phyloP scores from a whole-genome alignment of 2,888 invertebrate genomes.

The Sinhomidia bicolor region DNA sequence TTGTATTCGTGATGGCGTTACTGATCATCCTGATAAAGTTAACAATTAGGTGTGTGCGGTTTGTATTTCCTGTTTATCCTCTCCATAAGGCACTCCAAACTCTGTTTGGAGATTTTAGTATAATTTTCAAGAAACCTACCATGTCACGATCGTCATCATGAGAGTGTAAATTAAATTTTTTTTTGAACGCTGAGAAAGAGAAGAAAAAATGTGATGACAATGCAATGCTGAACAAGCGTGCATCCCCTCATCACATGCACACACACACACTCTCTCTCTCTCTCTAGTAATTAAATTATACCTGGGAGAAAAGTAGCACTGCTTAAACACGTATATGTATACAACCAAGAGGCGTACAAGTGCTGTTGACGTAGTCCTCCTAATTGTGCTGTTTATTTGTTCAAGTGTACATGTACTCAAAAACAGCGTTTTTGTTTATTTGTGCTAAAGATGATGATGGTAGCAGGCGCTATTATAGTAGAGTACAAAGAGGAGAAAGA shows the following conservation, averaged over 20 bases:
- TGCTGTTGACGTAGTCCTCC: neutral
- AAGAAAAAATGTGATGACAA: neutral
- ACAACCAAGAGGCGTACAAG: too few relatives aligned
- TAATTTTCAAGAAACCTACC: neutral
- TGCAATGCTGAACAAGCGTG: neutral
- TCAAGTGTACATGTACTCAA: neutral
- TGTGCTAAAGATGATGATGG: neutral
- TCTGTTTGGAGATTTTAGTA: neutral
- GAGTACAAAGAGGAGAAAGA: too few relatives aligned
- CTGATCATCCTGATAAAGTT: constrained; percentile 37
- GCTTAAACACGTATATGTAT: neutral
- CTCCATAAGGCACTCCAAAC: neutral
- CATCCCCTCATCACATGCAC: neutral
- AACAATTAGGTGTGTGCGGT: constrained; percentile 69
- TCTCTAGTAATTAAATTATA: constrained; percentile 2
- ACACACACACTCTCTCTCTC: too few relatives aligned
- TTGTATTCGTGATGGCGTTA: neutral
- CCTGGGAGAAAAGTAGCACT: neutral
- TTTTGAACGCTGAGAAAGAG: neutral
- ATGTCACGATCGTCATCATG: neutral
- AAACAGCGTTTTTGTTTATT: constrained; percentile 16
- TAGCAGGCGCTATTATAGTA: too few relatives aligned
- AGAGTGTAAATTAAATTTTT: neutral
- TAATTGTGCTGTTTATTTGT: neutral
- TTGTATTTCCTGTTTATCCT: constrained; percentile 60